Base-by-base conservation (phyloP, 1,140 invertebrate species). In the Bursaphelenchus mucronatus region DNA sequence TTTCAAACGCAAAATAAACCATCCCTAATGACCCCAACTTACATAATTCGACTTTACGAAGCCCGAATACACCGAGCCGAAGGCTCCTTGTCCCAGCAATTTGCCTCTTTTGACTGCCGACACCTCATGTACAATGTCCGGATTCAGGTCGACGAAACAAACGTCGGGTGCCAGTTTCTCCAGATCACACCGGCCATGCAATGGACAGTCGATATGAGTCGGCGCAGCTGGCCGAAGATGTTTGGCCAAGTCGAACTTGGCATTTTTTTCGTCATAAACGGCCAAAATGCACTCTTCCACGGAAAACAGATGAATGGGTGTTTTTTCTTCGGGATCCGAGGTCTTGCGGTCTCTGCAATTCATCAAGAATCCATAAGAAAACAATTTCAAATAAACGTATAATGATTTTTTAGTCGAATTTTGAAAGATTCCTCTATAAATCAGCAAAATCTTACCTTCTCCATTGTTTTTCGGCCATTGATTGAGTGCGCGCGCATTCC, bases 211-310 rank as follows among this genome's bases (percentile, higher is more conserved):
- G 4, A 63, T 30, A 5, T 30, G 30, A 5, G 30, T 78, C 78
- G n/a, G 80, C 64, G 49, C 74, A 8, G 74, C 76, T 63, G 82
- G 80, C 4, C 69, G 40, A 5, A 46, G 3, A 30, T 49, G 7
- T 67, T 45, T 10, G 74, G 73, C 67, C 81, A 82, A 21, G 74
- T 69, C 41, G 78, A 11, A 70, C 70, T 81, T 66, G 51, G 90
- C 87, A 8, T 82, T 84, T 73, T 87, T 86, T 51, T 86, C 86
- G 63, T 87, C 86, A 82, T 90, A 90, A 0, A 89, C 90, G 0
- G 89, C 87, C 50, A 96, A 83, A 76, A 97, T 94, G 82, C 93
- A 96, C 81, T 95, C 90, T 83, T 98, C 94, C 3, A 97, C 89
- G 85, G 92, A 89, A 73, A 86, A 87, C 51, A 68, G 30, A 70